Conservation (phyloP, 2,888 invertebrate species). For the Rhopalosiphum nymphaeae region DNA sequence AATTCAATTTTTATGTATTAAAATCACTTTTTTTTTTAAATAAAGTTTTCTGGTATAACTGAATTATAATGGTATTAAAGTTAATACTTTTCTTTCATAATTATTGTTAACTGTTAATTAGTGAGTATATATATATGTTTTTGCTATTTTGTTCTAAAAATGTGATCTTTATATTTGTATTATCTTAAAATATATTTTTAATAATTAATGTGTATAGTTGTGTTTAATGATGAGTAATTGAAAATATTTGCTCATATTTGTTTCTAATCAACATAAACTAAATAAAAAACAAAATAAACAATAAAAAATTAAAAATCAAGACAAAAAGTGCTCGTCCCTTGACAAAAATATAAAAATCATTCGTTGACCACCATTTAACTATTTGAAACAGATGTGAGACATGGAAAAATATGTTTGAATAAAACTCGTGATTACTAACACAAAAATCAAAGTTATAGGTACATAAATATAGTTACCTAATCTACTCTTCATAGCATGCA, state of each 20-base stretch:
- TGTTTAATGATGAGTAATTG: too few species aligned
- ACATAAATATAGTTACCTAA: neutral
- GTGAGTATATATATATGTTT: neutral
- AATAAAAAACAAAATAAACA: too few species aligned
- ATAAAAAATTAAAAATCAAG: too few species aligned
- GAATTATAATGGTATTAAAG: too few species aligned
- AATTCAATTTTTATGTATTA: neutral
- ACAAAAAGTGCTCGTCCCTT: too few species aligned
- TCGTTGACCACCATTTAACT: too few species aligned
- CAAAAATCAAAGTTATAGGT: neutral
- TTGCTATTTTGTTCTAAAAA: neutral
- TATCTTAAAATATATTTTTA: neutral
- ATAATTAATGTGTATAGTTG: neutral
- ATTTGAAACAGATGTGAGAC: too few species aligned
- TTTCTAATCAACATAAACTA: neutral
- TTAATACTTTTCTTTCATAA: too few species aligned
- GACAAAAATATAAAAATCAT: too few species aligned
- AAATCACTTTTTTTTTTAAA: neutral
- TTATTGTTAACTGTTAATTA: neutral
- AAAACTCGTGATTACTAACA: neutral
- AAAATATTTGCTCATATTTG: neutral
- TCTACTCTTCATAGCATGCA: neutral
- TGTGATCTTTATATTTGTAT: neutral
- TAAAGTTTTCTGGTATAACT: too few species aligned
- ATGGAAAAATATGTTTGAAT: neutral